Evolutionary conservation across 2,113 vertebrate genomes (phyloP).

Genomic region (Zosterops lateralis): DNA sequence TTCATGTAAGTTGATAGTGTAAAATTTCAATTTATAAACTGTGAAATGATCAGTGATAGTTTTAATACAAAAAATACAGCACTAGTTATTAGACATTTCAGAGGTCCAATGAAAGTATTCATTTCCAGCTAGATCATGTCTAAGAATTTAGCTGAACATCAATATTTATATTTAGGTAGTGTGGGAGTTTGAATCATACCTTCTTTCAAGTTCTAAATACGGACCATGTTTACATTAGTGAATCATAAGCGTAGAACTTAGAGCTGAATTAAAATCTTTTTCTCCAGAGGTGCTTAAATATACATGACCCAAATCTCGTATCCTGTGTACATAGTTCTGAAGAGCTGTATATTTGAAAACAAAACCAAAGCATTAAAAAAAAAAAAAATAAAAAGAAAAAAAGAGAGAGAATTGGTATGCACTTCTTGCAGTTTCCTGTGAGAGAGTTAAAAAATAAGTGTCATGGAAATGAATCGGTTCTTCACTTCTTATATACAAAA

Average conservation of each 20-base stretch:
- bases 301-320: not conserved
- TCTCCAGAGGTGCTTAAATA: slow-evolving; percentile 15
- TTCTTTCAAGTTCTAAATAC: slow-evolving; percentile 61
- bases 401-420: not conserved
- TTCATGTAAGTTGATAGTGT: slow-evolving; percentile 19
- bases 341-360: not conserved
- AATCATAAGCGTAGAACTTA: slow-evolving; percentile 49
- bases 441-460: not conserved
- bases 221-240: slow-evolving; percentile 51
- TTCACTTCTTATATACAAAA: not conserved
- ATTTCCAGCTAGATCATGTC: slow-evolving; percentile 62
- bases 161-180: slow-evolving; percentile 71
- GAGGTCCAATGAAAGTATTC: slow-evolving; percentile 22
- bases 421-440: not conserved
- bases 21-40: slow-evolving; percentile 50
- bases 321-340: not conserved
- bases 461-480: not conserved
- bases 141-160: slow-evolving; percentile 69
- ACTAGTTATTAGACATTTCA: slow-evolving; percentile 35
- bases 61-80: slow-evolving; percentile 34
- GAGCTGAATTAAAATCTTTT: slow-evolving; percentile 31
- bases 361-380: not conserved
- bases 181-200: slow-evolving; percentile 58
- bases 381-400: not conserved
- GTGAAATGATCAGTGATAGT: slow-evolving; percentile 37